These are phyloP conservation scores for Lepisosteus oculatus DNA, from an alignment of 2,113 vertebrate species.

Conservation along the genomic window DNA sequence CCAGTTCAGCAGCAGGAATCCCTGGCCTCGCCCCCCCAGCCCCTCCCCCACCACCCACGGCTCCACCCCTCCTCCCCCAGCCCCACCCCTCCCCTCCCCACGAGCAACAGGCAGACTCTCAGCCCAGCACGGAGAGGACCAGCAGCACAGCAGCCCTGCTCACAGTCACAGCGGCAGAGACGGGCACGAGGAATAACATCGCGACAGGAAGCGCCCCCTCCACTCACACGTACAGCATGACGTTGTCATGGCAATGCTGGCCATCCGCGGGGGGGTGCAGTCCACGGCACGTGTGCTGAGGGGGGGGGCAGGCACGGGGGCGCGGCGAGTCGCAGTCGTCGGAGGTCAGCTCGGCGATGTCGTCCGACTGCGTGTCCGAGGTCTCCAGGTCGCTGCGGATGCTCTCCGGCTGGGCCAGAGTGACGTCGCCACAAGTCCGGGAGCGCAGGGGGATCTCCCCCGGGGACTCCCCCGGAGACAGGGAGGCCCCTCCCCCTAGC, in stretches of 20 bases:
- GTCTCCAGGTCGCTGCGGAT: slow-evolving; percentile 97
- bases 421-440: slow-evolving; percentile 73
- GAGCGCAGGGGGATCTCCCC: slow-evolving; percentile 56
- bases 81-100: too few relatives aligned
- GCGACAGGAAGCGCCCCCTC: not conserved
- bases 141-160: too few relatives aligned
- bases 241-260: slow-evolving; percentile 35
- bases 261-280: slow-evolving; percentile 59
- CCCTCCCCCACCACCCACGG: too few relatives aligned
- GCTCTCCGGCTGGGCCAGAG: slow-evolving; percentile 93
- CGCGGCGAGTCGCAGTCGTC: slow-evolving; percentile 90
- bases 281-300: slow-evolving; percentile 37
- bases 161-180: too few relatives aligned
- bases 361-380: slow-evolving; percentile 95
- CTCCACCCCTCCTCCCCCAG: too few relatives aligned
- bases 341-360: slow-evolving; percentile 91
- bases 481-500: slow-evolving; percentile 47
- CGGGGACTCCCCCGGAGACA: slow-evolving; percentile 63
- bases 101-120: too few relatives aligned
- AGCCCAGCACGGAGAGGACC: too few relatives aligned
- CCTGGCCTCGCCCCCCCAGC: too few relatives aligned
- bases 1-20: too few relatives aligned
- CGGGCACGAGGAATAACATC: too few relatives aligned
- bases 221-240: slow-evolving; percentile 67
- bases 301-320: slow-evolving; percentile 50